phyloP scores from a whole-genome alignment of 2,113 vertebrate genomes.

The Daboia siamensis region DNA sequence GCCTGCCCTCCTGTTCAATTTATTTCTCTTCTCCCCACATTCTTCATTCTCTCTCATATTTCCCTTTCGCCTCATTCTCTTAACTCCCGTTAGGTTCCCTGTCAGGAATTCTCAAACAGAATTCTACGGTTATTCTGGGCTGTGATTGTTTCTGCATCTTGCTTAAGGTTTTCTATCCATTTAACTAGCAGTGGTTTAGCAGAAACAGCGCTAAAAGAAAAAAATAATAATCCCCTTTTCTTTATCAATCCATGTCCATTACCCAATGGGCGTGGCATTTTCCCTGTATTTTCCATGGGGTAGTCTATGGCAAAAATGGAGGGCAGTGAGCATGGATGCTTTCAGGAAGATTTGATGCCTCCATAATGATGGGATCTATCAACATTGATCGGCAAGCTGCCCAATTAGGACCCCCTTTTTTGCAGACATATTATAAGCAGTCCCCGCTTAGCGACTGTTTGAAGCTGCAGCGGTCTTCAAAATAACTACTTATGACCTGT shows the following conservation, averaged over 20 bases:
- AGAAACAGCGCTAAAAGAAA: not conserved
- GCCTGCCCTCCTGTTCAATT: not conserved
- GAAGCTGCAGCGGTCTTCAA: not conserved
- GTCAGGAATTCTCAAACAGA: not conserved
- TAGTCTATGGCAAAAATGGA: not conserved
- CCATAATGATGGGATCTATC: too few relatives aligned
- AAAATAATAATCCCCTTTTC: not conserved
- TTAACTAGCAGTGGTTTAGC: not conserved
- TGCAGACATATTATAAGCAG: not conserved
- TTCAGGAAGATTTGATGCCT: not conserved
- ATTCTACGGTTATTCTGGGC: not conserved
- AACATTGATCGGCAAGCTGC: not conserved
- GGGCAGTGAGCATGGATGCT: not conserved
- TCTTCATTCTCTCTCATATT: not conserved
- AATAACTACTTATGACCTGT: not conserved
- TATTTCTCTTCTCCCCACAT: not conserved
- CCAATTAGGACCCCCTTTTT: not conserved
- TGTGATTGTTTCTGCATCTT: not conserved
- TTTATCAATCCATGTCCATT: not conserved
- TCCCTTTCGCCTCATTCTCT: not conserved
- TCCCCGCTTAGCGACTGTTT: not conserved
- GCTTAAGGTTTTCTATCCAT: not conserved
- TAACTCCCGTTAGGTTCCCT: not conserved
- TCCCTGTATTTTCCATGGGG: not conserved
- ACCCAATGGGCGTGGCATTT: not conserved